Evolutionary conservation across 2,113 vertebrate species (phyloP), one percentile per base, ranked within the genome.

Genomic region (Microtus richardsoni): DNA sequence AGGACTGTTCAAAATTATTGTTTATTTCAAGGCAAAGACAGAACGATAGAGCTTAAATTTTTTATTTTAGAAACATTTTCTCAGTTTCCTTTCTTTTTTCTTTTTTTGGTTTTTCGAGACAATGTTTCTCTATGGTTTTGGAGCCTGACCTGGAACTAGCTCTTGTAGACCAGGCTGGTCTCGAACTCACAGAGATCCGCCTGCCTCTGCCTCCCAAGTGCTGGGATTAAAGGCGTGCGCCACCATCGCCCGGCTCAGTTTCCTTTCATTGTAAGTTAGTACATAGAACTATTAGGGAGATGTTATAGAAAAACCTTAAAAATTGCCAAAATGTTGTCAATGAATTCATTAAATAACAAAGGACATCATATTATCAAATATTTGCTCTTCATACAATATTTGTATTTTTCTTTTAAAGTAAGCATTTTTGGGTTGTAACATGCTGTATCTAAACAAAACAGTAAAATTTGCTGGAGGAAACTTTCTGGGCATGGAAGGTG

Each of bases 391-490:
- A 30, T 52, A 7, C 13, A 75, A 13, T 77, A n/a, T 30, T 89
- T 97, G 54, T 89, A 13, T 33, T 88, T 95, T 98, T 98, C 74
- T 95, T 98, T 98, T 97, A 96, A 97, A 97, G 96, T 97, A 93
- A 95, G 95, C 88, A 78, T 96, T 78, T 97, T 98, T 98, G 19
- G 1, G 6, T 47, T 6, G 44, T 28, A 28, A 75, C 0, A 75
- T 36, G 30, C 12, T 54, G 4, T 52, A 54, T 6, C 10, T 54
- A 54, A 79, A 36, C 30, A 36, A 79, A 78, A 49, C 7, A 33
- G 16, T 22, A 58, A 21, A 21, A 21, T n/a, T n/a, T 80, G 1
- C 13, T 80, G 8, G 52, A 54, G 33, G 19, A 22, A 80, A 58
- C 2, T n/a, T 54, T 12, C 21, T 21, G 22, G 54, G 30, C 9